Percentiles rank a stretch among this genome's conserved stretches.
Conservation (phyloP, 2,888 invertebrate genomes). For the Ceramica pisi region DNA sequence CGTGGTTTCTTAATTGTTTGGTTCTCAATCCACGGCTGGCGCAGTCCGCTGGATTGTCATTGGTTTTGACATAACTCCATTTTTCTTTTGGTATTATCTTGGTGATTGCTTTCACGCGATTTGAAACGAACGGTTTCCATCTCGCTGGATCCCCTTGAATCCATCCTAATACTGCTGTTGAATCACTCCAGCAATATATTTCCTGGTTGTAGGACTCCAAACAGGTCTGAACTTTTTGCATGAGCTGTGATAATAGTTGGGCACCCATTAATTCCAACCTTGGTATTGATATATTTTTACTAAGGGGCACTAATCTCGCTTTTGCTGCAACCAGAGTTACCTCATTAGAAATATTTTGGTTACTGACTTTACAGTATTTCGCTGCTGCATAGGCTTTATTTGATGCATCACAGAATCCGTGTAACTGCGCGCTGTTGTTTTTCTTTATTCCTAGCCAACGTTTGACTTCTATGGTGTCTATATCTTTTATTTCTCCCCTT, state of each 20-base stretch:
- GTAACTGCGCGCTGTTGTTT: neutral
- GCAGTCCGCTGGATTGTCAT: no score
- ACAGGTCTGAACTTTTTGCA: no score
- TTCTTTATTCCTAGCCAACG: neutral
- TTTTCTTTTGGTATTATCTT: no score
- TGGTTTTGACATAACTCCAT: no score
- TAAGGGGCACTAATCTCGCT: conserved; percentile 1
- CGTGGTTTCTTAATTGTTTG: no score
- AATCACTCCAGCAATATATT: conserved; percentile 1
- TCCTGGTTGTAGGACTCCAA: neutral
- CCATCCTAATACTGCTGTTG: conserved; percentile 1
- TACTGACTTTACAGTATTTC: neutral
- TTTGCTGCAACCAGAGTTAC: conserved; percentile 8
- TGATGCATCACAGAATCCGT: conserved; percentile 4
- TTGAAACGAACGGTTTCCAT: conserved; percentile 10
- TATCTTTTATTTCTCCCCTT: neutral
- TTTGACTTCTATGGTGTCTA: neutral
- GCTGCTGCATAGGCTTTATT: conserved; percentile 8
- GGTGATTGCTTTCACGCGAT: no score
- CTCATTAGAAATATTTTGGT: neutral
- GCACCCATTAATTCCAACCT: conserved; percentile 9
- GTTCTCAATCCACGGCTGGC: no score
- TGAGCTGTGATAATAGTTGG: neutral
- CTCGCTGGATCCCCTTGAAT: conserved; percentile 1
- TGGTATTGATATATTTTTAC: neutral